phyloP scores from a whole-genome alignment of 2,113 vertebrate genomes.

The Puntigrus tetrazona region DNA sequence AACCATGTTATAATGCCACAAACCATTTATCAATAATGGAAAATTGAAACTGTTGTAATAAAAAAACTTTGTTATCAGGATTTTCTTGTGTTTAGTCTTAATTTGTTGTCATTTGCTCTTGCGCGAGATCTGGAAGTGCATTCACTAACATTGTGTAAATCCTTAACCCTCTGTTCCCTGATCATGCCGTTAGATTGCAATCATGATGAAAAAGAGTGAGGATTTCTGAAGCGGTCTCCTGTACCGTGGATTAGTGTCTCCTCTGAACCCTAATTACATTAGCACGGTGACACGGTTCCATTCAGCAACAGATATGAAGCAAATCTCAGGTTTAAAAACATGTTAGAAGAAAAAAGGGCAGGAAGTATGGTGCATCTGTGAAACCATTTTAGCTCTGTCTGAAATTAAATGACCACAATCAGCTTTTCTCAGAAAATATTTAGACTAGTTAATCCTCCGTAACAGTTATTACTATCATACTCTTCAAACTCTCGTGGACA shows the following conservation, averaged over 20 bases:
- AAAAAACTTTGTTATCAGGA: constrained; percentile 77
- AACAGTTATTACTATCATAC: not conserved
- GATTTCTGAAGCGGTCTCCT: constrained; percentile 57
- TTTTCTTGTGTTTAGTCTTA: constrained; percentile 16
- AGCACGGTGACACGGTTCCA: constrained; percentile 34
- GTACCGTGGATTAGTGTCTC: constrained; percentile 64
- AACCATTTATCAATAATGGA: constrained; percentile 74
- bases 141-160: not conserved
- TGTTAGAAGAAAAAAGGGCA: not conserved
- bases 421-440: not conserved
- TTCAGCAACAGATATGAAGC: not conserved
- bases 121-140: not conserved
- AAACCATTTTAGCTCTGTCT: not conserved
- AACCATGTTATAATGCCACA: constrained; percentile 72
- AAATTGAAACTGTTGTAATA: constrained; percentile 78
- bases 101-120: not conserved
- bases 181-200: constrained; percentile 36
- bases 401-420: not conserved
- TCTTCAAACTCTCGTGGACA: not conserved
- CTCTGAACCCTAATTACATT: constrained; percentile 66
- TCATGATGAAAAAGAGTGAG: constrained; percentile 33
- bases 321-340: not conserved
- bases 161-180: not conserved
- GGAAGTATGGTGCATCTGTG: not conserved
- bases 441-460: not conserved